Percentiles rank a stretch among this genome's conserved stretches.
These are phyloP conservation scores for Acleris emargana DNA, from an alignment of 2,888 invertebrate genomes.

Conservation along the genomic window DNA sequence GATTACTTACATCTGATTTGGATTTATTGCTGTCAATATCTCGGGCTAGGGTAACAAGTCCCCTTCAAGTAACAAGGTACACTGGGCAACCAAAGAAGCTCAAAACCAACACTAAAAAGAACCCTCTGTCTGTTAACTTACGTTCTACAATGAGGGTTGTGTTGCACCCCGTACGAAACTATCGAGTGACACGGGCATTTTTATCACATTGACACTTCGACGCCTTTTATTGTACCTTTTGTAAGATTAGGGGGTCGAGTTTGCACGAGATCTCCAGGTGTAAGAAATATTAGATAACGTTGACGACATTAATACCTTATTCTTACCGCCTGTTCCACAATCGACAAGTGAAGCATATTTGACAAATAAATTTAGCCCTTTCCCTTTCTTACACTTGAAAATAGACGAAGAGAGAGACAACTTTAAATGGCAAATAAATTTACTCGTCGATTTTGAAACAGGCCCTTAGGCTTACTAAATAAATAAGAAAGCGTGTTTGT, in stretches of 20 bases:
- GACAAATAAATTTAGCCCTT: too few species aligned
- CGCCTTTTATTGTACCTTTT: slow-evolving; percentile 39
- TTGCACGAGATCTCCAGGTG: slow-evolving; percentile 12
- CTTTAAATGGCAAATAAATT: too few species aligned
- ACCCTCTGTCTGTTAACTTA: not conserved
- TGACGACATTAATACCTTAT: too few species aligned
- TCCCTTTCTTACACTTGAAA: too few species aligned
- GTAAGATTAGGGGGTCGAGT: slow-evolving; percentile 6
- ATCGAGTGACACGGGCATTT: slow-evolving; percentile 41
- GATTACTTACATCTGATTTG: slow-evolving; percentile 36
- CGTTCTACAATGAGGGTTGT: not conserved
- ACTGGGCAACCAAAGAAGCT: slow-evolving; percentile 1
- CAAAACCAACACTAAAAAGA: slow-evolving; percentile 2
- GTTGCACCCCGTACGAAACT: slow-evolving; percentile 19
- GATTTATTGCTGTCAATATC: slow-evolving; percentile 36
- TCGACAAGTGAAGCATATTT: too few species aligned
- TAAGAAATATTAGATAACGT: not conserved
- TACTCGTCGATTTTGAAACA: too few species aligned
- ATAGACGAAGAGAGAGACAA: too few species aligned
- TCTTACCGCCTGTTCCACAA: too few species aligned
- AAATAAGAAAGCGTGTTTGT: too few species aligned
- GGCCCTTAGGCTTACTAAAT: too few species aligned
- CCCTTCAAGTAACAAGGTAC: slow-evolving; percentile 54
- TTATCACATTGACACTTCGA: slow-evolving; percentile 48
- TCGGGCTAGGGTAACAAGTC: slow-evolving; percentile 54